These are phyloP conservation scores for Varanus komodoensis DNA, from an alignment of 2,113 vertebrate species.

Conservation along the genomic window DNA sequence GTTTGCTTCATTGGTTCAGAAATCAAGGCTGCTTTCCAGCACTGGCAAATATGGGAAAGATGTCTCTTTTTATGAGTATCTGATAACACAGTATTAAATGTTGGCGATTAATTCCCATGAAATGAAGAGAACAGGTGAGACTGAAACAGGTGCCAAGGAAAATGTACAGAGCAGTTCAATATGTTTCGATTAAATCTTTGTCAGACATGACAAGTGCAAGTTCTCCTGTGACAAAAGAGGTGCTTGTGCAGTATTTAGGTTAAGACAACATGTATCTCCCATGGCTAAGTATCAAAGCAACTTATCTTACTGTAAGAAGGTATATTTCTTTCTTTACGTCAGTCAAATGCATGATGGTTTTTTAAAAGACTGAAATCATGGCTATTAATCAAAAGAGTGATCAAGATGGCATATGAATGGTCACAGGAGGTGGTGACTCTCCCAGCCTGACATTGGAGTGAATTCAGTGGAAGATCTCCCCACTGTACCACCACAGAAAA, in stretches of 20 bases:
- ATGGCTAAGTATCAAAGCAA: no score
- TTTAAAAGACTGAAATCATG: neutral
- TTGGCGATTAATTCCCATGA: neutral
- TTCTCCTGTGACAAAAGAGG: no score
- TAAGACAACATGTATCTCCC: neutral
- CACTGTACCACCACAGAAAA: no score
- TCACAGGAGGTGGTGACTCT: no score
- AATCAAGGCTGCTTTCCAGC: neutral
- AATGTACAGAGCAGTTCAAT: neutral
- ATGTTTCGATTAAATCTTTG: neutral
- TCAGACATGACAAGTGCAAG: neutral
- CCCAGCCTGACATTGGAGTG: no score
- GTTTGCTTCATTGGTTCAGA: neutral
- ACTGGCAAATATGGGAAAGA: neutral
- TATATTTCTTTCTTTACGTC: neutral
- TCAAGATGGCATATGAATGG: no score
- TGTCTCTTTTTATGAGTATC: neutral
- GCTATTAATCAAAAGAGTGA: neutral
- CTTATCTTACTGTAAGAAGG: no score
- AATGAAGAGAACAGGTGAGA: neutral
- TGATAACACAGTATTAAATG: no score
- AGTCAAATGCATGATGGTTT: neutral
- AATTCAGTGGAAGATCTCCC: no score
- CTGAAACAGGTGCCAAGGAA: neutral
- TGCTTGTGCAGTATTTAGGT: no score